Evolutionary conservation across 2,888 invertebrate genomes (phyloP), one percentile per base, ranked within the genome.

Genomic region (Rhimphoctona megacephalus): DNA sequence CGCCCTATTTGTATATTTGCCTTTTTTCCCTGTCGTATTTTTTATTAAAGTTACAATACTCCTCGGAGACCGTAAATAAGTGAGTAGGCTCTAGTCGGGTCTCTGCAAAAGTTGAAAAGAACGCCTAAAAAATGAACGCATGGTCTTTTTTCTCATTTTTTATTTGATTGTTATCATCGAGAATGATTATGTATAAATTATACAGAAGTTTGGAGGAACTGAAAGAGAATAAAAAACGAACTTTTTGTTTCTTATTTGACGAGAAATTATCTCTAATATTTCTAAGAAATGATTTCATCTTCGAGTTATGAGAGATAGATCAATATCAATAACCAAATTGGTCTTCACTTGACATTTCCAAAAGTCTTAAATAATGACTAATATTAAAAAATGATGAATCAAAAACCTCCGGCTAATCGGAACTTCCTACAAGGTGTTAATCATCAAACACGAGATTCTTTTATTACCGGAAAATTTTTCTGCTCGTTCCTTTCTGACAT

Each of bases 11-110:
- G 73, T 80, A 74, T 69, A 36, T 57, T 39, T 22, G 17, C 5
- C 36, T 30, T 66, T 66, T 70, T 46, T 39, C 14, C 66, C 72
- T 78, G 66, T 39, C 25, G 81, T 67, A 87, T 87, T 83, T 86
- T 78, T 78, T 81, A 86, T 87, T 66, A 83, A 85, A 86, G 80
- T 83, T 73, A 61, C 69, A 64, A 78, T 74, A 73, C 67, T 67
- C 57, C 76, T 61, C 43, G 54, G 76, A 70, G 83, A 80, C 54
- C 57, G 64, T 83, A 76, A 83, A 85, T 85, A 82, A 85, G 73
- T 82, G 30, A 82, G 52, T 14, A 52, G 52, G 22, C 61, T 67
- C 61, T 67, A 22, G 36, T 52, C 39, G 49, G 72, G 17, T 67
- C 39, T 22, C 25, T 43, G 4, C 14, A 25, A 61, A 84, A 64